A percentile compares a stretch with the other conserved stretches of the same genome.
Conservation (phyloP, 2,113 vertebrate species). For the Leiothrix lutea region DNA sequence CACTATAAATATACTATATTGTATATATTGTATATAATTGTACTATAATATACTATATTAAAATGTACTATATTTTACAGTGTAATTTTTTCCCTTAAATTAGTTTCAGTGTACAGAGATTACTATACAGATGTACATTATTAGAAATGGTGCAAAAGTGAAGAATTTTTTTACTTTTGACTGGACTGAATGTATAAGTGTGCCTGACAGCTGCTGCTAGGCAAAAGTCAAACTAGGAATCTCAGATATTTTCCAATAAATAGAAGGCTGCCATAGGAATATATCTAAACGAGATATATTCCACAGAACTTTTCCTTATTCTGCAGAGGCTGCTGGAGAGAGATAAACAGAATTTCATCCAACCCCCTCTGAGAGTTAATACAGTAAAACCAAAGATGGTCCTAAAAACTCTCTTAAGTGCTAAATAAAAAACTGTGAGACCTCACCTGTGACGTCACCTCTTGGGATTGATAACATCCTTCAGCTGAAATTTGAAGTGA, state of each 20-base stretch:
- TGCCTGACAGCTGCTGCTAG: background rate
- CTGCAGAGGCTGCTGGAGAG: background rate
- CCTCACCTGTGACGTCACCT: conserved; percentile 37
- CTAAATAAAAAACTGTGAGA: conserved; percentile 69
- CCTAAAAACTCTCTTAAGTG: conserved; percentile 63
- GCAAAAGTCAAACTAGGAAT: background rate
- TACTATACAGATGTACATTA: background rate
- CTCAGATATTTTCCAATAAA: conserved; percentile 1
- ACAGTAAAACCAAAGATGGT: conserved; percentile 50
- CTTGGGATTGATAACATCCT: conserved; percentile 70
- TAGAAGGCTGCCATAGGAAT: background rate
- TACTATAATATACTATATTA: no score
- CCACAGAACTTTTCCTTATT: background rate
- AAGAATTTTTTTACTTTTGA: background rate
- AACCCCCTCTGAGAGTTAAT: conserved; percentile 45
- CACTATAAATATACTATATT: no score
- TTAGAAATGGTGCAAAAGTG: background rate
- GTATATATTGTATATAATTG: no score
- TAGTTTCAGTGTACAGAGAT: background rate
- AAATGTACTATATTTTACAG: background rate
- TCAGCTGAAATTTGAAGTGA: conserved; percentile 60
- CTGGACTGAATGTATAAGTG: background rate
- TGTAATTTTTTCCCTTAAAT: background rate
- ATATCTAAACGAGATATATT: background rate
- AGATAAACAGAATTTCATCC: conserved; percentile 48